A percentile compares a stretch with the other conserved stretches of the same genome.
Evolutionary conservation across 2,797 vertebrate species (phyloP).

Genomic region (Helicolenus hilgendorfi): DNA sequence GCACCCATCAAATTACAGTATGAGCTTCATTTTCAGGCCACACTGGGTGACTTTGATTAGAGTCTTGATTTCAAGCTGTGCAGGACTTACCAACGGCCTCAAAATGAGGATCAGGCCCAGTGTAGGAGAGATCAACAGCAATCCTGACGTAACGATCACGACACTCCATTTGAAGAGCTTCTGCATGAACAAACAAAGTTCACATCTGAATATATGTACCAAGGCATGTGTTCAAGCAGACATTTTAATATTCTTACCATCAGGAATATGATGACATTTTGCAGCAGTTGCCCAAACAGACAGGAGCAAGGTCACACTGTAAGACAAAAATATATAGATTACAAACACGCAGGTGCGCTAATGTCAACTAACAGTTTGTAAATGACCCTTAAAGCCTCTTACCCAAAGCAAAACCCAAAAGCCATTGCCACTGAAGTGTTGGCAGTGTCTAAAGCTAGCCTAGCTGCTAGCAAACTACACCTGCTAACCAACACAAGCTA

Average conservation of each 20-base stretch:
- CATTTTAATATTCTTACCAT: conserved; percentile 21
- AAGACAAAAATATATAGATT: not conserved
- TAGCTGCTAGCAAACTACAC: conserved; percentile 64
- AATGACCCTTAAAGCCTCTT: not conserved
- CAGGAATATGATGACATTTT: not conserved
- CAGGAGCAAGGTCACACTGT: conserved; percentile 54
- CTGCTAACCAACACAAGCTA: conserved; percentile 3
- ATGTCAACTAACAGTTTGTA: accelerated
- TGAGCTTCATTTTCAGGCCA: too few relatives aligned
- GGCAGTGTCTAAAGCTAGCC: conserved; percentile 72
- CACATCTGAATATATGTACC: not conserved
- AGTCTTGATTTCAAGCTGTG: too few relatives aligned
- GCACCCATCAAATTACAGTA: too few relatives aligned
- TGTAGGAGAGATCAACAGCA: conserved; percentile 56
- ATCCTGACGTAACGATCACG: conserved; percentile 75
- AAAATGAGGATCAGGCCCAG: conserved; percentile 63
- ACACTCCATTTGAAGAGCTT: conserved; percentile 72
- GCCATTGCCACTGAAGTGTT: conserved; percentile 61
- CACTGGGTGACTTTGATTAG: too few relatives aligned
- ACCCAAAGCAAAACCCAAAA: conserved; percentile 49
- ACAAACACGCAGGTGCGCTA: too few relatives aligned
- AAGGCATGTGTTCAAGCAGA: not conserved
- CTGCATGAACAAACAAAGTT: conserved; percentile 21
- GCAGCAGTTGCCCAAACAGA: conserved; percentile 13
- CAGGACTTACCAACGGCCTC: conserved; percentile 76